Conservation (phyloP, 2,113 vertebrate genomes). For the Taxidea taxus region DNA sequence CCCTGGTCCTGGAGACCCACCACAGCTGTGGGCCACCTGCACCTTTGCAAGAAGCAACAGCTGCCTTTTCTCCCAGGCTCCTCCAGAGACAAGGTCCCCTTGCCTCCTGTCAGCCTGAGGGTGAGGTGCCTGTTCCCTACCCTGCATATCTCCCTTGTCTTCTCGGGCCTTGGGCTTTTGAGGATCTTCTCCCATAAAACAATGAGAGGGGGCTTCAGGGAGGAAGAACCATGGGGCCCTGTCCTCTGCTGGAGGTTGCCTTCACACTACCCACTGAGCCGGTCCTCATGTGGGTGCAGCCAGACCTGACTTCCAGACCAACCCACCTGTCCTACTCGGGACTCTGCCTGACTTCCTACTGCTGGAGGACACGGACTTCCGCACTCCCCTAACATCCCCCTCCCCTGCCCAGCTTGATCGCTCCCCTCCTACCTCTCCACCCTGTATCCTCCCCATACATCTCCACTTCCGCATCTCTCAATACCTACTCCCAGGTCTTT, state of each 20-base stretch:
- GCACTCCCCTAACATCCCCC: background rate
- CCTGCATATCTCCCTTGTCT: background rate
- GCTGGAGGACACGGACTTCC: background rate
- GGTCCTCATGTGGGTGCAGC: background rate
- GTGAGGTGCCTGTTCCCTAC: background rate
- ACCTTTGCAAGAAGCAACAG: background rate
- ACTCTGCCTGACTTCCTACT: background rate
- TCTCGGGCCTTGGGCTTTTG: background rate
- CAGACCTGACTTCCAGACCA: background rate
- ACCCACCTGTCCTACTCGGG: background rate
- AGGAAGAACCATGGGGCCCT: background rate
- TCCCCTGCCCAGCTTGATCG: background rate
- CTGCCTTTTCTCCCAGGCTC: constrained; percentile 10
- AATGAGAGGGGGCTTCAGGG: background rate
- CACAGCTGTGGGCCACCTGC: background rate
- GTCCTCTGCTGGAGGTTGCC: background rate
- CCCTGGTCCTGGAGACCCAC: background rate
- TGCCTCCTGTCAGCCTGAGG: background rate
- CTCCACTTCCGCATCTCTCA: background rate
- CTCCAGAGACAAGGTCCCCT: background rate
- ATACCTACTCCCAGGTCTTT: background rate
- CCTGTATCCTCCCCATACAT: background rate
- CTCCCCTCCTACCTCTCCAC: no score
- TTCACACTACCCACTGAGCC: background rate
- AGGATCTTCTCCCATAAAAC: background rate